phyloP scores from a whole-genome alignment of 2,113 vertebrate species.

The Paracanthobrama guichenoti region DNA sequence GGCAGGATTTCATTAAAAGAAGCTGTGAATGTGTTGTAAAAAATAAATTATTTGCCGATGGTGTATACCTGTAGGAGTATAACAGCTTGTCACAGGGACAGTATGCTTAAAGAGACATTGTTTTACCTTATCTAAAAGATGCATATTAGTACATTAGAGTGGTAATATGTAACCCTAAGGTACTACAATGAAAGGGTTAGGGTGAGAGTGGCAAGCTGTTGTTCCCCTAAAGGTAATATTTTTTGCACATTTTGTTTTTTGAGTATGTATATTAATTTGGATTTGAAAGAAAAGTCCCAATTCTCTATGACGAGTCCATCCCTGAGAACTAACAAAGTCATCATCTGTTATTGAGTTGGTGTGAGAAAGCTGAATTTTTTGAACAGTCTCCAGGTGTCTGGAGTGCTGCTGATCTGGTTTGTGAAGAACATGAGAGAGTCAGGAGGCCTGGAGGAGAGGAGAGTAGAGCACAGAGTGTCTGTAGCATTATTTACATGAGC shows the following conservation, averaged over 20 bases:
- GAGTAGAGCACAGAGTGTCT: not conserved
- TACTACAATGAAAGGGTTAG: not conserved
- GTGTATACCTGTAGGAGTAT: not conserved
- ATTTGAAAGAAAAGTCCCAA: not conserved
- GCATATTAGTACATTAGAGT: not conserved
- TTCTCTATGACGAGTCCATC: not conserved
- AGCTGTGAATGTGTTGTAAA: not conserved
- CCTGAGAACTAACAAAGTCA: not conserved
- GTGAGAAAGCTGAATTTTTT: not conserved
- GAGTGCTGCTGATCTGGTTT: slow-evolving; percentile 5
- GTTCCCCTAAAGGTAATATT: not conserved
- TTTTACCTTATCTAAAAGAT: not conserved
- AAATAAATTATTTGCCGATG: not conserved
- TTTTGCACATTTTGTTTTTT: not conserved
- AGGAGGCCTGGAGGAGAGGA: not conserved
- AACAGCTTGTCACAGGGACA: not conserved
- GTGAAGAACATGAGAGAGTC: slow-evolving; percentile 20
- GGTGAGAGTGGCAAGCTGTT: not conserved
- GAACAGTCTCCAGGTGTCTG: not conserved
- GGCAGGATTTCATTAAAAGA: not conserved
- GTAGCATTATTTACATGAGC: not conserved
- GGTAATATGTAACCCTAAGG: not conserved
- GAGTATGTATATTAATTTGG: not conserved
- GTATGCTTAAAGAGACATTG: not conserved
- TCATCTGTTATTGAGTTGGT: not conserved